Evolutionary conservation across 2,888 invertebrate genomes (phyloP).

Genomic region (Gasteruption jaculator): DNA sequence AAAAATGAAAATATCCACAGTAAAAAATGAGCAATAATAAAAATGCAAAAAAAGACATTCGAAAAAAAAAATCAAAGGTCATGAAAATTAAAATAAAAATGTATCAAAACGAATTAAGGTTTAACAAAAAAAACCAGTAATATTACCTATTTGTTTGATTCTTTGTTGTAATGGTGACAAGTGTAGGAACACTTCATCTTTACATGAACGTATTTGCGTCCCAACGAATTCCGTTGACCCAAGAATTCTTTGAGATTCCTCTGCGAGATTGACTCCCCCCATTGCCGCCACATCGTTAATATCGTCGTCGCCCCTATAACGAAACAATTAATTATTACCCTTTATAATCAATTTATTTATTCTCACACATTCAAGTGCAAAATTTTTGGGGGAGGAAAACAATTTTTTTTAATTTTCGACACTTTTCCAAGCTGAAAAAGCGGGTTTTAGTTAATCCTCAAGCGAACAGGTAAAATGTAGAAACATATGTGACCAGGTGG

Average conservation of each 20-base stretch:
- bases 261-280: constrained; percentile 96
- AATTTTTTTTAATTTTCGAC: constrained; percentile 9
- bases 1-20: neutral
- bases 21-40: constrained; percentile 1
- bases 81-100: neutral
- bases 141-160: constrained; percentile 67
- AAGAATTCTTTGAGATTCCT: constrained; percentile 92
- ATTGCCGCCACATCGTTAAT: constrained; percentile 98
- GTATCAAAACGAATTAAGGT: neutral
- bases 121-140: constrained; percentile 1
- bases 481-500: too few relatives aligned
- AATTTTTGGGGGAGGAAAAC: constrained; percentile 7
- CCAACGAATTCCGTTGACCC: constrained; percentile 87
- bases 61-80: neutral
- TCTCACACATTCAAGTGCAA: too few relatives aligned
- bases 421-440: constrained; percentile 4
- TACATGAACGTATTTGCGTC: constrained; percentile 83
- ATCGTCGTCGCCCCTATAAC: constrained; percentile 79
- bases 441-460: too few relatives aligned
- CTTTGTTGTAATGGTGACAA: constrained; percentile 72
- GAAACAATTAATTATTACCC: constrained; percentile 14
- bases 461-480: too few relatives aligned
- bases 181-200: constrained; percentile 86
- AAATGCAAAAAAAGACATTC: neutral
- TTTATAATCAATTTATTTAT: constrained; percentile 23